Evolutionary conservation across 2,113 vertebrate species (phyloP).

Genomic region (Sander lucioperca): DNA sequence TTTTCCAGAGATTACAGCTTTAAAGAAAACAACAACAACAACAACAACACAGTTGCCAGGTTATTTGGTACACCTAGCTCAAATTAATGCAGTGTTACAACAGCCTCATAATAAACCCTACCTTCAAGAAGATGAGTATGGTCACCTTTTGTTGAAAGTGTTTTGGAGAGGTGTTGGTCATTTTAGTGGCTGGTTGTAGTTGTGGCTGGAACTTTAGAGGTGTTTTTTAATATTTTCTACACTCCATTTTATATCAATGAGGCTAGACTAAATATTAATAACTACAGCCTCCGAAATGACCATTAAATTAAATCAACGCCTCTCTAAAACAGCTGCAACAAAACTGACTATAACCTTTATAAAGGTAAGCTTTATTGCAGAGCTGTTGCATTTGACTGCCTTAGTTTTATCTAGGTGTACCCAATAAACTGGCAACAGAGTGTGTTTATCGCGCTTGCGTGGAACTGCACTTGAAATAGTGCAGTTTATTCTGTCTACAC

Average conservation of each 20-base stretch:
- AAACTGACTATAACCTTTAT: not conserved
- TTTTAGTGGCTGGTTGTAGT: not conserved
- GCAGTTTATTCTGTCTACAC: not conserved
- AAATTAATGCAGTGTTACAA: not conserved
- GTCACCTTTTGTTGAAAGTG: not conserved
- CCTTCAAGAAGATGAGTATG: not conserved
- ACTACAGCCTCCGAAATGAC: not conserved
- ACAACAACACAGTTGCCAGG: no score
- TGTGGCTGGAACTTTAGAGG: not conserved
- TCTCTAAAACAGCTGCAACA: not conserved
- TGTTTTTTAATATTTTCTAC: not conserved
- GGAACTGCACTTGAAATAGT: not conserved
- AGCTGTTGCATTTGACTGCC: not conserved
- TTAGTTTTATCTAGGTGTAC: not conserved
- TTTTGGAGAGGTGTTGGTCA: not conserved
- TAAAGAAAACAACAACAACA: no score
- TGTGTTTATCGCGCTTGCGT: not conserved
- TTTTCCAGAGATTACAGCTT: no score
- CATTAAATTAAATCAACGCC: not conserved
- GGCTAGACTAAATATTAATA: not conserved
- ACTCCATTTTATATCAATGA: not conserved
- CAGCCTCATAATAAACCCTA: not conserved
- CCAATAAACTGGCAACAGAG: not conserved
- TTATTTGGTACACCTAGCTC: not conserved
- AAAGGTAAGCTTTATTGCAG: not conserved